phyloP scores from a whole-genome alignment of 2,797 vertebrate genomes.

The Argentina silus region DNA sequence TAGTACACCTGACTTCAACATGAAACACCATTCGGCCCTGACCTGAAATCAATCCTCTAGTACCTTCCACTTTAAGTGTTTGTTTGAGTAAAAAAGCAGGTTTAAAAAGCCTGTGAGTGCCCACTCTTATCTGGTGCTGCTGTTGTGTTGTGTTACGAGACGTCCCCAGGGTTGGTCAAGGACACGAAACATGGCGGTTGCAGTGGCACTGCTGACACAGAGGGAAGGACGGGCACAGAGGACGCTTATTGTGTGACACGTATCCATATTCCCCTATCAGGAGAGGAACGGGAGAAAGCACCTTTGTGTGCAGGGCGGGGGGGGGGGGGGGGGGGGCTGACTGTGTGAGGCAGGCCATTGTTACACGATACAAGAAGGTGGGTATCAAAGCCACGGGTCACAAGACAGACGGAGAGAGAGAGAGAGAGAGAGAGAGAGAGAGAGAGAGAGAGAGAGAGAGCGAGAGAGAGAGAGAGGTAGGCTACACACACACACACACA shows the following conservation, averaged over 20 bases:
- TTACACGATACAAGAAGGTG: conserved; percentile 74
- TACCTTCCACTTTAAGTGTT: conserved; percentile 21
- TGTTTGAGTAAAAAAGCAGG: conserved; percentile 14
- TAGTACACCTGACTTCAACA: too few relatives aligned
- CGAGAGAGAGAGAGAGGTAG: not conserved
- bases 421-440: conserved; percentile 36
- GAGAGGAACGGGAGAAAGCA: conserved; percentile 58
- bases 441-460: conserved; percentile 11
- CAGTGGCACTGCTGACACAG: conserved; percentile 30
- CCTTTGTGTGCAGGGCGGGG: conserved; percentile 63
- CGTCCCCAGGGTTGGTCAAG: conserved; percentile 46
- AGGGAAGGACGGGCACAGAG: conserved; percentile 35
- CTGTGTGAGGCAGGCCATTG: conserved; percentile 73
- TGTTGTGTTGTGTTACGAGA: conserved; percentile 37
- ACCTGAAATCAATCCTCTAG: too few relatives aligned
- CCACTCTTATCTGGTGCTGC: conserved; percentile 42
- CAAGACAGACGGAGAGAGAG: conserved; percentile 59
- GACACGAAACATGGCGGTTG: conserved; percentile 21
- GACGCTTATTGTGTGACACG: conserved; percentile 61
- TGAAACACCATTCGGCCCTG: too few relatives aligned
- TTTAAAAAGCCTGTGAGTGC: conserved; percentile 16
- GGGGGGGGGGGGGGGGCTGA: conserved; percentile 57
- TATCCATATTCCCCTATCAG: conserved; percentile 59
- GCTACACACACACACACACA: conserved; percentile 13
- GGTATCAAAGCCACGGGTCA: conserved; percentile 72